A percentile compares a stretch with the other conserved stretches of the same genome.
phyloP scores from a whole-genome alignment of 1,140 invertebrate species.

The Steinernema khuongi region DNA sequence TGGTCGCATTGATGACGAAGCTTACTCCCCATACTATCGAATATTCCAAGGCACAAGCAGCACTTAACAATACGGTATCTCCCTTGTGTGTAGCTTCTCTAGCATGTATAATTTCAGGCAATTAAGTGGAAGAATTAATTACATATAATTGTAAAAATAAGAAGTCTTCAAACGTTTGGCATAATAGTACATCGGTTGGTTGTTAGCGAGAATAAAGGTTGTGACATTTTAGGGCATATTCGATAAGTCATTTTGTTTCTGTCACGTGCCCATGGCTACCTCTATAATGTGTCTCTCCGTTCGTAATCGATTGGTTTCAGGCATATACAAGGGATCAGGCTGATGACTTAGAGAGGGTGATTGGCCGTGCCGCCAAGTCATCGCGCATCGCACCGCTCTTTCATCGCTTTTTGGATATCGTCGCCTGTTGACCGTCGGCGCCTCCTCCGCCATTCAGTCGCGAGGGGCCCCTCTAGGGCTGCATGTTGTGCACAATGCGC shows the following conservation, averaged over 20 bases:
- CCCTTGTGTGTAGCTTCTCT: not conserved
- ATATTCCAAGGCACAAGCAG: not conserved
- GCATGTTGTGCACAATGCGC: not conserved
- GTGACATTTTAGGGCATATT: no score
- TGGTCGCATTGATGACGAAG: not conserved
- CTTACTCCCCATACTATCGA: not conserved
- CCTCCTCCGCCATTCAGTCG: not conserved
- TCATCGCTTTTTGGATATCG: not conserved
- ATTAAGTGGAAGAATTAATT: conserved; percentile 5
- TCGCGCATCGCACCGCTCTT: not conserved
- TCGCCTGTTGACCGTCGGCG: not conserved
- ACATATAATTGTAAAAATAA: not conserved
- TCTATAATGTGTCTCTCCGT: not conserved
- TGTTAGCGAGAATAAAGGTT: no score
- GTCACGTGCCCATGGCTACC: not conserved
- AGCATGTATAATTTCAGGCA: not conserved
- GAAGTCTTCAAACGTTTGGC: no score
- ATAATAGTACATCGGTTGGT: no score
- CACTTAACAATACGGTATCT: conserved; percentile 1
- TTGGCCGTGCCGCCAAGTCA: not conserved
- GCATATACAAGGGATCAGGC: not conserved
- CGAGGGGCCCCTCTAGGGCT: not conserved
- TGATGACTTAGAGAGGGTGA: not conserved
- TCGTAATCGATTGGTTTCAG: not conserved
- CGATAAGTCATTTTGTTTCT: not conserved